Evolutionary conservation across 2,888 invertebrate genomes (phyloP).

Genomic region (Apamea crenata): DNA sequence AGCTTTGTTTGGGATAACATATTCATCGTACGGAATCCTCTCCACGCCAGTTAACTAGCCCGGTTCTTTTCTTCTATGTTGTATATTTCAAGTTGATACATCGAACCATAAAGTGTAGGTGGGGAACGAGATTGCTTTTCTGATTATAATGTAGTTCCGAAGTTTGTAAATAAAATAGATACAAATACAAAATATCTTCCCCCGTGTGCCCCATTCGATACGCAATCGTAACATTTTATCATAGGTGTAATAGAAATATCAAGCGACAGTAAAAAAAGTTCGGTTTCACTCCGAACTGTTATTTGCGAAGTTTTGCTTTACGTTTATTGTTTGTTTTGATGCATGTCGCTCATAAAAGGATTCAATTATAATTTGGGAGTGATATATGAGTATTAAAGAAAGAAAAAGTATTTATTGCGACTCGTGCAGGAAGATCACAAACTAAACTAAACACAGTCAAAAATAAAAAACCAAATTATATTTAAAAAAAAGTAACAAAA

Average conservation of each 20-base stretch:
- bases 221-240: constrained; percentile 87
- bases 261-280: constrained; percentile 86
- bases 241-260: constrained; percentile 89
- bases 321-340: constrained; percentile 82
- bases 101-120: constrained; percentile 38
- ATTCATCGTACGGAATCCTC: no score
- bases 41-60: no score
- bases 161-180: constrained; percentile 89
- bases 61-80: background rate
- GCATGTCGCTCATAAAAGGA: constrained; percentile 72
- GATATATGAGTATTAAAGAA: constrained; percentile 25
- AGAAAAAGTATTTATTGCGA: no score
- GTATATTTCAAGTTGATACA: constrained; percentile 18
- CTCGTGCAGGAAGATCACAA: no score
- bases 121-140: constrained; percentile 78
- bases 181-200: constrained; percentile 85
- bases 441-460: no score
- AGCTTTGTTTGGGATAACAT: no score
- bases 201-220: constrained; percentile 73
- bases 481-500: no score
- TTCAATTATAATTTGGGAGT: constrained; percentile 62
- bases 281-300: constrained; percentile 74
- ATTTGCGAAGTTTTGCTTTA: constrained; percentile 81
- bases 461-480: no score
- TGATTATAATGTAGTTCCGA: constrained; percentile 82